Conservation (phyloP, 2,888 invertebrate species). For the Odontocerum albicorne region DNA sequence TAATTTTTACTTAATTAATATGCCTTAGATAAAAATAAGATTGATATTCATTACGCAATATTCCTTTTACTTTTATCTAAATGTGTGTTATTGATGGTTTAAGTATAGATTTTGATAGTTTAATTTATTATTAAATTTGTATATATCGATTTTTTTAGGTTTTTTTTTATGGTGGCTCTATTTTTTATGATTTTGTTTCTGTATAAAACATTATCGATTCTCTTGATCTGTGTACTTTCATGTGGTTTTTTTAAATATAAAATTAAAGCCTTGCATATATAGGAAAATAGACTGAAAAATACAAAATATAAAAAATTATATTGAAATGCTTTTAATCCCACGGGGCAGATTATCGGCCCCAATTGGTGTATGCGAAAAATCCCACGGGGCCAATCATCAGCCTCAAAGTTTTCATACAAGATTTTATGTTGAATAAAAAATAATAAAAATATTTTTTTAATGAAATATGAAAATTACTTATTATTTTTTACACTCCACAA, state of each 20-base stretch:
- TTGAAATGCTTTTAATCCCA: too few relatives aligned
- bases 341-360: too few relatives aligned
- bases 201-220: background rate
- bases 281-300: too few relatives aligned
- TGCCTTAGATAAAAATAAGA: slow-evolving; percentile 1
- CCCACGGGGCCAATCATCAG: too few relatives aligned
- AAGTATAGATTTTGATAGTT: background rate
- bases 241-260: background rate
- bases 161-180: slow-evolving; percentile 2
- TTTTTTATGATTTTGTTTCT: slow-evolving; percentile 8
- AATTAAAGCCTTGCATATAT: too few relatives aligned
- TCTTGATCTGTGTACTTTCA: background rate
- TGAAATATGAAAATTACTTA: too few relatives aligned
- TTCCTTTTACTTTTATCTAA: slow-evolving; percentile 8
- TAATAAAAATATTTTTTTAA: too few relatives aligned
- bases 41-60: slow-evolving; percentile 4
- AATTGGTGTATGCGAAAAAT: too few relatives aligned
- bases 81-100: background rate
- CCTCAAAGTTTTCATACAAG: too few relatives aligned
- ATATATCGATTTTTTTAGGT: background rate
- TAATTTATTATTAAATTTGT: slow-evolving; percentile 4
- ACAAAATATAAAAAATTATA: too few relatives aligned
- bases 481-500: too few relatives aligned
- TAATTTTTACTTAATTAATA: background rate
- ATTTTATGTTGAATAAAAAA: too few relatives aligned